These are phyloP conservation scores for Drosophila meridiana DNA, from an alignment of 2,888 invertebrate genomes.

Conservation along the genomic window DNA sequence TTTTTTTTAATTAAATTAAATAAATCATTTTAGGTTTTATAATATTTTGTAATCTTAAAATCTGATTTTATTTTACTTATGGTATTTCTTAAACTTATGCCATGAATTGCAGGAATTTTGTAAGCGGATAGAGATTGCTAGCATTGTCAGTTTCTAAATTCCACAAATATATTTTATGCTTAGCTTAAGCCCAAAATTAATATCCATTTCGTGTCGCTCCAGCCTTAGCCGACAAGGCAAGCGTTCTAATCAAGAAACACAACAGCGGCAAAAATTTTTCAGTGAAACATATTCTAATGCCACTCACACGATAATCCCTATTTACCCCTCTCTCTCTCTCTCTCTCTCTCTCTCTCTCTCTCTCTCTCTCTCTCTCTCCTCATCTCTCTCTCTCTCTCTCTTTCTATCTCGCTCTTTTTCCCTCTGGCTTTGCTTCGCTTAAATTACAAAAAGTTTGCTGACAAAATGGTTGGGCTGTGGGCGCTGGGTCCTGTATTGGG, in stretches of 20 bases:
- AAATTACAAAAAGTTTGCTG: conserved; percentile 59
- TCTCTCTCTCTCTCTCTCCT: neutral
- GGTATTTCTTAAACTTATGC: conserved; percentile 16
- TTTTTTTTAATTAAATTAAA: too few species aligned
- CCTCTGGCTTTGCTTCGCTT: conserved; percentile 7
- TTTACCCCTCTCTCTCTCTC: conserved; percentile 14
- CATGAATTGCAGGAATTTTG: conserved; percentile 1
- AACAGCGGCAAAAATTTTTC: conserved; percentile 56
- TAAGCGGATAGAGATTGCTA: conserved; percentile 1
- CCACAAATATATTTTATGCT: conserved; percentile 31
- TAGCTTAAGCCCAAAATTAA: conserved; percentile 67
- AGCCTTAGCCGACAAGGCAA: conserved; percentile 37
- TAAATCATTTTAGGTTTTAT: too few species aligned
- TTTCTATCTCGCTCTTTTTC: neutral
- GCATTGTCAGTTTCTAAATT: conserved; percentile 26
- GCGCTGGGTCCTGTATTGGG: conserved; percentile 21
- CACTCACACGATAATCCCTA: conserved; percentile 74
- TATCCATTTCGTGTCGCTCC: conserved; percentile 66
- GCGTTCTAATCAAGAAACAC: conserved; percentile 36
- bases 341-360: neutral
- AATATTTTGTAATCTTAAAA: neutral
- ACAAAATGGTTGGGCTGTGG: conserved; percentile 51
- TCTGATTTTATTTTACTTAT: neutral
- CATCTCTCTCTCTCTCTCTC: neutral
- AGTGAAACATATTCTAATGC: conserved; percentile 76